Evolutionary conservation across 2,113 vertebrate genomes (phyloP).

Genomic region (Limanda limanda): DNA sequence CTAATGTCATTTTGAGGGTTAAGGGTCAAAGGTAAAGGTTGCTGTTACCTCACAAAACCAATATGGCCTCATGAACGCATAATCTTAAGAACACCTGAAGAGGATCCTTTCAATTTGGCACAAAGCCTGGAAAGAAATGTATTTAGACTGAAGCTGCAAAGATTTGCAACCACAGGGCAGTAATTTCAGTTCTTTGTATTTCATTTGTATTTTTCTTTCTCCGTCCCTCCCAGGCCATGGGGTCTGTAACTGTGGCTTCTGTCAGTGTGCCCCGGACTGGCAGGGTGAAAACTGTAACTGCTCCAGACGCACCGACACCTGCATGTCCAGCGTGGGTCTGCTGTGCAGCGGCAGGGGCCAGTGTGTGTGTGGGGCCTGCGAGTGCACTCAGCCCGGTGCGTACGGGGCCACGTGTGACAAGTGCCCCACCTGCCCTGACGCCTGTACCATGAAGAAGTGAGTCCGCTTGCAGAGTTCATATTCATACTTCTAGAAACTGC

Average conservation of each 20-base stretch:
- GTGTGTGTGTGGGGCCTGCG: constrained; percentile 92
- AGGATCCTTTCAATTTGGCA: too few relatives aligned
- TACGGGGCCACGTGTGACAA: constrained; percentile 95
- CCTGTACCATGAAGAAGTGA: constrained; percentile 99
- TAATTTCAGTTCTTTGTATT: too few relatives aligned
- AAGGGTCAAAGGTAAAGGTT: too few relatives aligned
- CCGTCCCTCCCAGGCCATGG: constrained; percentile 87
- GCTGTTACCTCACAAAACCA: too few relatives aligned
- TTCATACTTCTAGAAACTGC: not conserved
- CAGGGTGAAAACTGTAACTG: constrained; percentile 96
- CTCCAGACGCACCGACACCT: constrained; percentile 91
- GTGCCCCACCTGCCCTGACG: constrained; percentile 95
- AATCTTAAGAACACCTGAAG: too few relatives aligned
- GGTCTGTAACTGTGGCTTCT: constrained; percentile 93
- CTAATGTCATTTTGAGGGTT: not conserved
- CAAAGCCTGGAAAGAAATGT: too few relatives aligned
- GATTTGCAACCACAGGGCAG: too few relatives aligned
- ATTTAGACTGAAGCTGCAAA: too few relatives aligned
- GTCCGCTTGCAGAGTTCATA: constrained; percentile 63
- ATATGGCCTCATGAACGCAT: too few relatives aligned
- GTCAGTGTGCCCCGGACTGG: constrained; percentile 93
- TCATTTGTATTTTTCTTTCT: not conserved
- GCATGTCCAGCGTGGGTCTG: constrained; percentile 91
- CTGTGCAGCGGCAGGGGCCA: constrained; percentile 92
- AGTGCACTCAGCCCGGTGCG: constrained; percentile 94